phyloP scores from a whole-genome alignment of 2,113 vertebrate genomes.

The Corvus cornix region DNA sequence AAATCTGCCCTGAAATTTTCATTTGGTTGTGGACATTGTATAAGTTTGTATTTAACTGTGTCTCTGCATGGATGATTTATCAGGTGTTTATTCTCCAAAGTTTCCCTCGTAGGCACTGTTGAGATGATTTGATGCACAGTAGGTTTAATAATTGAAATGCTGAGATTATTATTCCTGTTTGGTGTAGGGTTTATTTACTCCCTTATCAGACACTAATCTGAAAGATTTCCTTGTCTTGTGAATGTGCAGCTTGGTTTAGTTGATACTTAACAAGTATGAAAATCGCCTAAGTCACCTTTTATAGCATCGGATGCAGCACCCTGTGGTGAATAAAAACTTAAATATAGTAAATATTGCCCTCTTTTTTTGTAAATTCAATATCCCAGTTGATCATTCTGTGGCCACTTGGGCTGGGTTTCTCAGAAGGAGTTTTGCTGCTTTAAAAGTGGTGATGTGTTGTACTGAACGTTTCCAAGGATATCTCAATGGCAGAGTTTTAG shows the following conservation, averaged over 20 bases:
- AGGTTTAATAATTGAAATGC: constrained; percentile 48
- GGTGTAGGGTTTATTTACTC: constrained; percentile 33
- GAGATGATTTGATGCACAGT: constrained; percentile 67
- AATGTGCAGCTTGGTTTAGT: not conserved
- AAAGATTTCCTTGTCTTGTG: constrained; percentile 26
- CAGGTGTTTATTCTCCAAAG: constrained; percentile 58
- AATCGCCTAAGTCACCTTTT: not conserved
- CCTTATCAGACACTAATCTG: constrained; percentile 60
- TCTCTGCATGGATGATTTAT: constrained; percentile 57
- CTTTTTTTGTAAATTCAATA: not conserved
- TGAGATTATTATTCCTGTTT: constrained; percentile 36
- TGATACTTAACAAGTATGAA: not conserved
- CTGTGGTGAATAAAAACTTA: not conserved
- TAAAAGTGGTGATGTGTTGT: not conserved
- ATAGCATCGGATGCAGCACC: not conserved
- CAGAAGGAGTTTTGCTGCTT: not conserved
- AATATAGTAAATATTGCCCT: not conserved
- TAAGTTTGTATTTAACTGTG: constrained; percentile 54
- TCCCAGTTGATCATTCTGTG: not conserved
- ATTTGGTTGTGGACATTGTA: constrained; percentile 58
- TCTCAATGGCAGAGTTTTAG: constrained; percentile 40
- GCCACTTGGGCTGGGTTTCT: not conserved
- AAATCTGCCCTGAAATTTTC: constrained; percentile 73
- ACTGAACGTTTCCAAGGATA: constrained; percentile 19
- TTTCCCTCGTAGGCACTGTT: constrained; percentile 16